Conservation (phyloP, 1,140 invertebrate genomes). For the Phenacoccus solenopsis region DNA sequence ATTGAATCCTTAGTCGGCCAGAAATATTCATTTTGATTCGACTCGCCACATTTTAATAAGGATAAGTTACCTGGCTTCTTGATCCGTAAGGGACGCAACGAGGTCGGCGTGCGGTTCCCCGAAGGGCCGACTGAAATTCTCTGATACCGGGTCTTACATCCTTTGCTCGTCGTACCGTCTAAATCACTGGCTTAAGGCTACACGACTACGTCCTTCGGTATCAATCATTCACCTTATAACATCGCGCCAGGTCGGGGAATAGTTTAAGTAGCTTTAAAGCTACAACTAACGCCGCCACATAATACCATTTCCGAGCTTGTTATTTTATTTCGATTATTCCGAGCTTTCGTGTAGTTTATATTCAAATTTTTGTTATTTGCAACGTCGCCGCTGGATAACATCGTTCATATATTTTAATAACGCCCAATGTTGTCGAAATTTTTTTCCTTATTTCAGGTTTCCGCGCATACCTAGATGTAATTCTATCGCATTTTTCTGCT, state of each 20-base stretch:
- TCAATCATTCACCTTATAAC: conserved; percentile 14
- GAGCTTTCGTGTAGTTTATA: neutral
- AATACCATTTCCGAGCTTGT: conserved; percentile 1
- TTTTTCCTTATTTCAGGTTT: too few species aligned
- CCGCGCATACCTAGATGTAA: too few species aligned
- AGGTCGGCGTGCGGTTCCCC: conserved; percentile 9
- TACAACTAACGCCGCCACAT: conserved; percentile 1
- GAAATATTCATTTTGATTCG: conserved; percentile 18
- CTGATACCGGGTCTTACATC: conserved; percentile 14
- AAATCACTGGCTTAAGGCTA: conserved; percentile 16
- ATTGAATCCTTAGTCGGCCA: conserved; percentile 16
- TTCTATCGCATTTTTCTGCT: neutral
- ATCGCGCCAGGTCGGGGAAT: neutral
- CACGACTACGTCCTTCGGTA: conserved; percentile 3
- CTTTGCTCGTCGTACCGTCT: conserved; percentile 15
- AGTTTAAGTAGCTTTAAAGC: conserved; percentile 13
- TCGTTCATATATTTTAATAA: too few species aligned
- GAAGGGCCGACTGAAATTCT: conserved; percentile 17
- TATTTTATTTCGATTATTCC: conserved; percentile 3
- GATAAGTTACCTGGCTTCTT: conserved; percentile 16
- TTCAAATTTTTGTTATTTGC: conserved; percentile 3
- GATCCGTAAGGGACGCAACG: conserved; percentile 9
- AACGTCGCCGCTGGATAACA: neutral
- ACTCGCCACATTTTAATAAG: conserved; percentile 17
- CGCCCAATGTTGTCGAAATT: too few species aligned